These are phyloP conservation scores for Trachymyrmex cornetzi DNA, from an alignment of 1,140 invertebrate genomes.

Conservation along the genomic window DNA sequence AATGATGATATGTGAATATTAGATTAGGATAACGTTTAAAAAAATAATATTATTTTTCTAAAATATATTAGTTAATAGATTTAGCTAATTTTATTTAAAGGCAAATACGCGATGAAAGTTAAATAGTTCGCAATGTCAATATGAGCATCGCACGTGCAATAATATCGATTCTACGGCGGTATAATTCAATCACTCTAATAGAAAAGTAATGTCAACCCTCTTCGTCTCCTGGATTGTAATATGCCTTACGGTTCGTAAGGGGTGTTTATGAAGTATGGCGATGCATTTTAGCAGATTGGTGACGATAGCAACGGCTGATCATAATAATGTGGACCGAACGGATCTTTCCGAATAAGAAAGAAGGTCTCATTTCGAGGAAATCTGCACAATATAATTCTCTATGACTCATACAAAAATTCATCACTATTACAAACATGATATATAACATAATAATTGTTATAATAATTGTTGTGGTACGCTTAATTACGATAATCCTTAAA, in stretches of 20 bases:
- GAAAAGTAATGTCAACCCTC: conserved; percentile 78
- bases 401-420: conserved; percentile 3
- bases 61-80: background rate
- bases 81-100: conserved; percentile 13
- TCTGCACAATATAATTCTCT: conserved; percentile 34
- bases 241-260: conserved; percentile 65
- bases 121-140: conserved; percentile 17
- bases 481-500: background rate
- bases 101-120: conserved; percentile 4
- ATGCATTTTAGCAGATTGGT: conserved; percentile 81
- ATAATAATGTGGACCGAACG: conserved; percentile 69
- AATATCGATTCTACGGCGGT: conserved; percentile 62
- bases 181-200: conserved; percentile 79
- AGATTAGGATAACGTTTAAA: too few species aligned
- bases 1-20: background rate
- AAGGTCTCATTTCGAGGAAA: conserved; percentile 1
- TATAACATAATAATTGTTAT: background rate
- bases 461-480: background rate
- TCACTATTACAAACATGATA: background rate
- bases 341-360: conserved; percentile 36
- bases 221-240: conserved; percentile 60
- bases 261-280: conserved; percentile 81
- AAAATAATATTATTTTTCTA: background rate
- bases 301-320: conserved; percentile 67
- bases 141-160: background rate